A percentile compares a stretch with the other conserved stretches of the same genome.
phyloP scores from a whole-genome alignment of 2,888 invertebrate genomes.

The Mamestra brassicae region DNA sequence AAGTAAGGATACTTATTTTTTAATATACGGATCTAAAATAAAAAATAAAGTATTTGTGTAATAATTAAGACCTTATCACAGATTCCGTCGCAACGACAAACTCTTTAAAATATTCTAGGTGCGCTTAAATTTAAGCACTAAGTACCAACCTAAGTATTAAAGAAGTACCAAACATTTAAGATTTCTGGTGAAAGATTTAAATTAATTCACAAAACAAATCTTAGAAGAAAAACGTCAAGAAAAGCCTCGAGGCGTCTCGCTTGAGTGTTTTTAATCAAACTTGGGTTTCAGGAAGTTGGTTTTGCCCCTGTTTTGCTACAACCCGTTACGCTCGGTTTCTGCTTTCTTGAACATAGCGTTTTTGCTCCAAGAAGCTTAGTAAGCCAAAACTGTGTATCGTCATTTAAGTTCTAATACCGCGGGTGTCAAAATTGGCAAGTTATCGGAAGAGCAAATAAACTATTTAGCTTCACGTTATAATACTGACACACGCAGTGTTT shows the following conservation, averaged over 20 bases:
- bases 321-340: constrained; percentile 27
- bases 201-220: constrained; percentile 70
- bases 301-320: constrained; percentile 31
- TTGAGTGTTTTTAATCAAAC: constrained; percentile 68
- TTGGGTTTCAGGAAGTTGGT: constrained; percentile 42
- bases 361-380: constrained; percentile 6
- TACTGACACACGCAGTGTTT: no score
- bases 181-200: constrained; percentile 52
- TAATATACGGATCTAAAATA: neutral
- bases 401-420: neutral
- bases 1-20: no score
- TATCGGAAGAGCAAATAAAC: no score
- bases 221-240: constrained; percentile 61
- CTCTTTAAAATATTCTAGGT: constrained; percentile 28
- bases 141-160: constrained; percentile 34
- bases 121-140: constrained; percentile 17
- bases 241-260: constrained; percentile 57
- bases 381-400: neutral
- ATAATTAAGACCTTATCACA: constrained; percentile 11
- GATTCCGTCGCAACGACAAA: constrained; percentile 24
- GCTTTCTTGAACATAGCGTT: constrained; percentile 11
- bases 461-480: no score
- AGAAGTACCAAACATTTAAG: constrained; percentile 53
- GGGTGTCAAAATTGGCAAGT: neutral
- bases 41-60: neutral